A percentile compares a stretch with the other conserved stretches of the same genome.
phyloP scores from a whole-genome alignment of 35 echinoderm and acorn worm species.

The Hemicentrotus pulcherrimus region DNA sequence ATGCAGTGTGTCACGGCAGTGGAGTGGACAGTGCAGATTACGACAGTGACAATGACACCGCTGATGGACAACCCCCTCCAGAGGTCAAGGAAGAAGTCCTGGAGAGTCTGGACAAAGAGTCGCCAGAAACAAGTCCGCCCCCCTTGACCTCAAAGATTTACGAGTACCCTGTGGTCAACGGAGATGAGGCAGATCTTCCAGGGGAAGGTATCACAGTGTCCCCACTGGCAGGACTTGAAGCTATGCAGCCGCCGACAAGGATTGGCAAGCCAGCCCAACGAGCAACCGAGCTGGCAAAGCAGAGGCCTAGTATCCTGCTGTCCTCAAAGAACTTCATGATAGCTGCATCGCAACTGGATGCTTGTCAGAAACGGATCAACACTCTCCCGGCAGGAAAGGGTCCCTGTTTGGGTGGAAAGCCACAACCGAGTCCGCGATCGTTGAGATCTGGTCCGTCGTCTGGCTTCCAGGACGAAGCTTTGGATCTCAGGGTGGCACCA shows the following conservation, averaged over 20 bases:
- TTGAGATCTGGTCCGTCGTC: background rate
- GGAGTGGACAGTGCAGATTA: constrained; percentile 38
- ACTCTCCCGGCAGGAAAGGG: background rate
- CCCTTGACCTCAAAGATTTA: background rate
- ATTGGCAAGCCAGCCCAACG: constrained; percentile 1
- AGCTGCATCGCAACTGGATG: constrained; percentile 21
- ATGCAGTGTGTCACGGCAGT: constrained; percentile 46
- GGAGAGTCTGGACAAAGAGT: constrained; percentile 3
- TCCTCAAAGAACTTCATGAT: constrained; percentile 48
- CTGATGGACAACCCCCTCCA: background rate
- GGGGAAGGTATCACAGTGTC: constrained; percentile 5
- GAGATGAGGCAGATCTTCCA: background rate
- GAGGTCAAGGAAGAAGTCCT: constrained; percentile 15
- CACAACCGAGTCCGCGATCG: background rate
- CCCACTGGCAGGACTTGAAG: constrained; percentile 38
- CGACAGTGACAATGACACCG: constrained; percentile 25
- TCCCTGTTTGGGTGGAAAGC: background rate
- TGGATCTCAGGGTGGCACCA: constrained; percentile 52
- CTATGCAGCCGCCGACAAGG: constrained; percentile 19
- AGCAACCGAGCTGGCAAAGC: background rate
- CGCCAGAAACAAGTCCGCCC: background rate
- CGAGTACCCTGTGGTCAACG: background rate
- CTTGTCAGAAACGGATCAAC: background rate
- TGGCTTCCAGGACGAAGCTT: constrained; percentile 54
- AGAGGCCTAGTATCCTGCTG: background rate